phyloP scores from a whole-genome alignment of 2,888 invertebrate species.

The Drosophila mercatorum region DNA sequence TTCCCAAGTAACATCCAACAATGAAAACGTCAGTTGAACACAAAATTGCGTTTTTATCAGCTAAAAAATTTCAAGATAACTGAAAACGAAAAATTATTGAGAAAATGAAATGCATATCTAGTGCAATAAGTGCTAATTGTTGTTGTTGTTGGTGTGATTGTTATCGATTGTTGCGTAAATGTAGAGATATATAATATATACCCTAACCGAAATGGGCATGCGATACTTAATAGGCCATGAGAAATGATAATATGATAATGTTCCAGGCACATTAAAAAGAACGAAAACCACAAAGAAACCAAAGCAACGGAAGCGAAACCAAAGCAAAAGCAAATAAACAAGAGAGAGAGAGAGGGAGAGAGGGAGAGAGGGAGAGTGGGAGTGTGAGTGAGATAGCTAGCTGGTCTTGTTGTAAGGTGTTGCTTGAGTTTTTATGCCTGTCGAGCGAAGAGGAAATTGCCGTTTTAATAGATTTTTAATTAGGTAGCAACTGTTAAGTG shows the following conservation, averaged over 20 bases:
- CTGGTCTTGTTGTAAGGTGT: constrained; percentile 7
- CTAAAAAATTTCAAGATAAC: constrained; percentile 50
- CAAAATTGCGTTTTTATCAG: constrained; percentile 30
- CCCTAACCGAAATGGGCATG: constrained; percentile 1
- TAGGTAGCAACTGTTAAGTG: constrained; percentile 48
- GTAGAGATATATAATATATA: neutral
- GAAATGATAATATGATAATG: constrained; percentile 14
- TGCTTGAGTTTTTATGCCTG: constrained; percentile 17
- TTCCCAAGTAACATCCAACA: constrained; percentile 11
- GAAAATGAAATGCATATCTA: constrained; percentile 44
- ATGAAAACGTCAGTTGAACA: constrained; percentile 28
- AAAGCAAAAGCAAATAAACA: constrained; percentile 23
- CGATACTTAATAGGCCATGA: constrained; percentile 6
- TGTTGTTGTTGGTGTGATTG: constrained; percentile 15
- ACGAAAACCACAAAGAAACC: constrained; percentile 20
- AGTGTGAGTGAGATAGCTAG: neutral
- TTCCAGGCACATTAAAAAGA: constrained; percentile 4
- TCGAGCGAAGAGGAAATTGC: constrained; percentile 40
- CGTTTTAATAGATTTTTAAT: constrained; percentile 62
- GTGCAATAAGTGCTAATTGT: constrained; percentile 34
- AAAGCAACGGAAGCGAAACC: constrained; percentile 39
- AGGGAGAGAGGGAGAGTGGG: neutral
- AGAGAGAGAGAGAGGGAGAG: neutral
- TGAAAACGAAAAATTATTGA: constrained; percentile 24
- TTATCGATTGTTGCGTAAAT: constrained; percentile 18